Conservation (phyloP, 1,140 invertebrate genomes). For the Lasioglossum albipes region DNA sequence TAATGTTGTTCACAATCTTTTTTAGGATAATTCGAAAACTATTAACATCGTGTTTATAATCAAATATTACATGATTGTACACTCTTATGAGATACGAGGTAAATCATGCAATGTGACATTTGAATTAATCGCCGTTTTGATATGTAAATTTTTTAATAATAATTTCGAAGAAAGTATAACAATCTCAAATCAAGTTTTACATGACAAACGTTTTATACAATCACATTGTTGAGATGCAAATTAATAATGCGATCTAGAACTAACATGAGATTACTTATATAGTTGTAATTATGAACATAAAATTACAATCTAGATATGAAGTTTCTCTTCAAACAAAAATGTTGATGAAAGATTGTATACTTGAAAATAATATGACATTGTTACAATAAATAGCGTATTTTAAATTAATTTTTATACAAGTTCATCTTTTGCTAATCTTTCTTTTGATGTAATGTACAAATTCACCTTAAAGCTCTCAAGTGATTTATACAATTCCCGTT, state of each 20-base stretch:
- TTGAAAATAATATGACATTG: slow-evolving; percentile 28
- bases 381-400: slow-evolving; percentile 37
- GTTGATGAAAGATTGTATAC: slow-evolving; percentile 21
- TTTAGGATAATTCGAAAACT: slow-evolving; percentile 17
- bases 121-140: neutral
- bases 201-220: slow-evolving; percentile 4
- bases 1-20: slow-evolving; percentile 22
- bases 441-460: slow-evolving; percentile 16
- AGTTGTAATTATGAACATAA: slow-evolving; percentile 34
- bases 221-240: neutral
- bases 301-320: slow-evolving; percentile 32
- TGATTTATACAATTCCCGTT: neutral
- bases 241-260: slow-evolving; percentile 26
- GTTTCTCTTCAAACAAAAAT: slow-evolving; percentile 29
- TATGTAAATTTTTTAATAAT: neutral
- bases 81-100: neutral
- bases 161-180: neutral
- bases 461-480: neutral
- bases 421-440: slow-evolving; percentile 26
- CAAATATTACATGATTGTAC: slow-evolving; percentile 23
- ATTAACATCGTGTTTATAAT: slow-evolving; percentile 12
- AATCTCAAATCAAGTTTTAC: neutral
- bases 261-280: slow-evolving; percentile 56
- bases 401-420: slow-evolving; percentile 20
- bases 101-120: slow-evolving; percentile 5